A percentile compares a stretch with the other conserved stretches of the same genome.
These are phyloP conservation scores for Saccostrea glomerata DNA, from an alignment of 1,140 invertebrate species.

Conservation along the genomic window DNA sequence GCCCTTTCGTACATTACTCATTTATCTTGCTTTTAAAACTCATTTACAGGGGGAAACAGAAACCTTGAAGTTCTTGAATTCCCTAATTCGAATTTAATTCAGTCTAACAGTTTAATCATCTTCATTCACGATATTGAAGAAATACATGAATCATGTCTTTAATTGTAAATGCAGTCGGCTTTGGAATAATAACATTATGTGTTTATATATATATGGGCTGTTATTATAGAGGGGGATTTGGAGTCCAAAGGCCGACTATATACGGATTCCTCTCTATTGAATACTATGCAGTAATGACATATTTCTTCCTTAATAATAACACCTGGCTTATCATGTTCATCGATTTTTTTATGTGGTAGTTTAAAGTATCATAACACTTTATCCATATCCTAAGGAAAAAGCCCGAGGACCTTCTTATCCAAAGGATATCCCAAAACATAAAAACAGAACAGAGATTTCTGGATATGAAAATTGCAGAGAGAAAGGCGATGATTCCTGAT, in stretches of 20 bases:
- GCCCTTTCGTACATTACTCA: no score
- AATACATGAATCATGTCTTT: no score
- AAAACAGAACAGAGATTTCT: neutral
- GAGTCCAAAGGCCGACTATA: neutral
- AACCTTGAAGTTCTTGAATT: no score
- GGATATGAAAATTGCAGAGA: slow-evolving; percentile 14
- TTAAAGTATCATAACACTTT: slow-evolving; percentile 3
- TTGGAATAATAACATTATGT: no score
- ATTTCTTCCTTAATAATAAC: slow-evolving; percentile 20
- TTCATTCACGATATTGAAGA: no score
- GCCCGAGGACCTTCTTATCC: neutral
- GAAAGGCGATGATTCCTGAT: neutral
- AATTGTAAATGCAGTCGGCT: no score
- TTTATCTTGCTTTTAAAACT: no score
- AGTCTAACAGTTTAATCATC: no score
- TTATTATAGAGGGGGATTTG: neutral
- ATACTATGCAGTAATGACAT: slow-evolving; percentile 19
- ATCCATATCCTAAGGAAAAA: neutral
- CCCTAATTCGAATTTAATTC: no score
- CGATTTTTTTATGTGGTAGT: slow-evolving; percentile 12
- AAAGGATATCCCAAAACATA: neutral
- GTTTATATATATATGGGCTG: no score
- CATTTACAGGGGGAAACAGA: no score
- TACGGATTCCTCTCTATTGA: neutral
- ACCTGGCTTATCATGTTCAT: slow-evolving; percentile 27